Base-by-base conservation (phyloP, 1,140 invertebrate genomes). In the Brachystomella parvula region DNA sequence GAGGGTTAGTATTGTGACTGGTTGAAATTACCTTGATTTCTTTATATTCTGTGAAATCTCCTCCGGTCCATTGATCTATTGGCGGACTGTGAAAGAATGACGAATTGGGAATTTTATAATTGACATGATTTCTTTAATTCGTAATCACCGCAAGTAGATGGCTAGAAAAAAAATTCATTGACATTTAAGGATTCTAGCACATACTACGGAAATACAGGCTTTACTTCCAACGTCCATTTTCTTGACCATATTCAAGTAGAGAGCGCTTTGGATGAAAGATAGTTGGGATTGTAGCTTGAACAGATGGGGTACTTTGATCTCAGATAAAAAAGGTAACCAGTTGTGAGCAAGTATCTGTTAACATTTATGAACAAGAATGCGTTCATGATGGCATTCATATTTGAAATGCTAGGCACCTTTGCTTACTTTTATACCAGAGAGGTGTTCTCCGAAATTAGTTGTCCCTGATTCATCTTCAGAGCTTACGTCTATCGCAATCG, bases 381-480 rank as follows among this genome's bases (percentile, higher is more conserved):
- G n/a, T n/a, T 44, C n/a, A 44, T 44, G n/a, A n/a, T n/a, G n/a
- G n/a, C n/a, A n/a, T n/a, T n/a, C n/a, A n/a, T n/a, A n/a, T n/a
- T n/a, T n/a, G n/a, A n/a, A n/a, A n/a, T n/a, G n/a, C n/a, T n/a
- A n/a, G n/a, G n/a, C n/a, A n/a, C n/a, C n/a, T n/a, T n/a, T n/a
- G 39, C 9, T 15, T 53, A 53, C 49, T 24, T 24, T 15, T 6
- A 62, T 21, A 9, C 60, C 60, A 3, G 60, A 62, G 2, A 62
- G 9, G 29, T 39, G 39, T 15, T 62, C 60, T 62, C 60, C 60
- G 44, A 31, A 62, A 62, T 62, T 44, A 15, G 60, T 44, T 3
- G 60, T 39, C 24, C 3, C 26, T 3, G 3, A 9, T 12, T 3
- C 3, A 9, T 47, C 28, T 39, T 62, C 33, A 3, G 31, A 3